Evolutionary conservation across 2,797 vertebrate species (phyloP).

Genomic region (Phylloscopus collybita): DNA sequence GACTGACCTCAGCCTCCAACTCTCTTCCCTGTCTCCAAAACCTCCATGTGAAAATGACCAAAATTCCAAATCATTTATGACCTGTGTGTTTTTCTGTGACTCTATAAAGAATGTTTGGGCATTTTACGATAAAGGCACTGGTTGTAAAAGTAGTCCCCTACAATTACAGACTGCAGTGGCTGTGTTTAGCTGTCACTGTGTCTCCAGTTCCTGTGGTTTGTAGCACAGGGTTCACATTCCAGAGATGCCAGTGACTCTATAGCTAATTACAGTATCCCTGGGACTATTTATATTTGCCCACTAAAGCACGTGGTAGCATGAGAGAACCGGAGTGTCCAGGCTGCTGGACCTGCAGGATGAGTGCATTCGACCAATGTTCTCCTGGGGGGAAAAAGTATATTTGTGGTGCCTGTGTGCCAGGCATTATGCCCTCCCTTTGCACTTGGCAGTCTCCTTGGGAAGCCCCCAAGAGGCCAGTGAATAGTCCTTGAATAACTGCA

Average conservation of each 20-base stretch:
- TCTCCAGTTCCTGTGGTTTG: conserved; percentile 8
- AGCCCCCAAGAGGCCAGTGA: background rate
- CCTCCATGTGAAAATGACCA: background rate
- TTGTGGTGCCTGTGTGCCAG: background rate
- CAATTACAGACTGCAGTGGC: conserved; percentile 24
- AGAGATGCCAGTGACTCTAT: conserved; percentile 21
- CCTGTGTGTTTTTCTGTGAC: conserved; percentile 9
- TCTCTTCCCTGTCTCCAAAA: background rate
- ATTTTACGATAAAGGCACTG: background rate
- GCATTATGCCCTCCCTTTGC: background rate
- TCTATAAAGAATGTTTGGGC: background rate
- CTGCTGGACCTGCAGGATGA: background rate
- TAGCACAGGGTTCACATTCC: conserved; percentile 5
- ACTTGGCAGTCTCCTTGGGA: background rate
- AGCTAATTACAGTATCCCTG: conserved; percentile 57
- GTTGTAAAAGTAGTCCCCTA: conserved; percentile 11
- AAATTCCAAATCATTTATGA: background rate
- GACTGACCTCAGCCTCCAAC: background rate
- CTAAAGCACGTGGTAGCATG: background rate
- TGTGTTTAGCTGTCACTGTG: conserved; percentile 3
- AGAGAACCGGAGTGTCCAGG: background rate
- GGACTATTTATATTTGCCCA: conserved; percentile 30
- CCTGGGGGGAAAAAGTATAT: background rate
- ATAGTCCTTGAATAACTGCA: background rate
- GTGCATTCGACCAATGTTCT: accelerated